These are phyloP conservation scores for Eurystomus glaucurus DNA, from an alignment of 2,797 vertebrate genomes.

Conservation along the genomic window DNA sequence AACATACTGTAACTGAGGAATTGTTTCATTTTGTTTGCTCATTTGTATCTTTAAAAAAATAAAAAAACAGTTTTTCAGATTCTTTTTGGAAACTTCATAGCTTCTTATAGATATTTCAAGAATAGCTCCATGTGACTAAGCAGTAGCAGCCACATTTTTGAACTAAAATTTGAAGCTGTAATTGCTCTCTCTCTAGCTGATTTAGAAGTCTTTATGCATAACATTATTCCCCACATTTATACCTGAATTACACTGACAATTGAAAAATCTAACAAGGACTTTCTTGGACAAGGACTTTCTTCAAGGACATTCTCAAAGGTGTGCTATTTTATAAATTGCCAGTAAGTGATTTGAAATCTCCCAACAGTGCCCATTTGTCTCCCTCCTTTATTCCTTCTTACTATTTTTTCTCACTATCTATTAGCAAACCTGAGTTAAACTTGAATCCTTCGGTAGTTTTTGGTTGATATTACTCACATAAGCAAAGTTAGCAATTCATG, in stretches of 20 bases:
- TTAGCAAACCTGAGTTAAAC: not conserved
- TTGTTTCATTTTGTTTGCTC: not conserved
- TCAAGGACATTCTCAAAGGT: not conserved
- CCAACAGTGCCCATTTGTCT: not conserved
- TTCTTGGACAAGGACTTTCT: not conserved
- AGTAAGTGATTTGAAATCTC: not conserved
- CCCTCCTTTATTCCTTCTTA: not conserved
- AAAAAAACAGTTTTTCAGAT: not conserved
- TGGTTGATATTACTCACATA: not conserved
- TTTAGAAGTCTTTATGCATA: not conserved
- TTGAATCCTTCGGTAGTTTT: not conserved
- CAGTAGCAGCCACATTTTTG: not conserved
- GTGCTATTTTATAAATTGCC: not conserved
- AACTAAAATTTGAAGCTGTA: not conserved
- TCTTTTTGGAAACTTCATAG: not conserved
- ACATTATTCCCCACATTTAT: not conserved
- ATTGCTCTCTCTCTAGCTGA: not conserved
- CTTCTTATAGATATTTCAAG: not conserved
- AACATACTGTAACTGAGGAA: not conserved
- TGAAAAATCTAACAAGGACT: not conserved
- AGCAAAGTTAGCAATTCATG: not conserved
- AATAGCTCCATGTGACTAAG: not conserved
- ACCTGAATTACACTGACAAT: not conserved
- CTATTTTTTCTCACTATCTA: not conserved
- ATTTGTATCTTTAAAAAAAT: not conserved